These are phyloP conservation scores for Tenodera sinensis DNA, from an alignment of 2,888 invertebrate genomes.

Conservation along the genomic window DNA sequence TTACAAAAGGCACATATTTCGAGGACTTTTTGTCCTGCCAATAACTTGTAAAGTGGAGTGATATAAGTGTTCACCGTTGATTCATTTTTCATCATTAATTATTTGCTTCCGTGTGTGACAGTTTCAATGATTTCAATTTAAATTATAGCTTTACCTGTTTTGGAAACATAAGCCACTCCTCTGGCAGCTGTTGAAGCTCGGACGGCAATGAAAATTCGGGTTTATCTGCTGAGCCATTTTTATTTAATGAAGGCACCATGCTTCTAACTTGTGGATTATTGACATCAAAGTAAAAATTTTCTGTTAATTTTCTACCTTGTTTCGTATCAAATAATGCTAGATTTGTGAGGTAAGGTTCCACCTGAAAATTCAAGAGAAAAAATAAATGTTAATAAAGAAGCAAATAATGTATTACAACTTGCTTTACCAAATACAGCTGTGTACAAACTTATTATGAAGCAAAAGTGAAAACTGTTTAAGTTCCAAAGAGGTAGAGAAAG, in stretches of 20 bases:
- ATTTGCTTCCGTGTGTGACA: no score
- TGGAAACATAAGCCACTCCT: constrained; percentile 69
- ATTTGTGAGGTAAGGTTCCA: constrained; percentile 92
- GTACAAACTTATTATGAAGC: no score
- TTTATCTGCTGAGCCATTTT: constrained; percentile 22
- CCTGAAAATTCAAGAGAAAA: constrained; percentile 42
- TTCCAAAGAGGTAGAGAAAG: no score
- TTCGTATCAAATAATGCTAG: constrained; percentile 87
- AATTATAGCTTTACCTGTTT: constrained; percentile 50
- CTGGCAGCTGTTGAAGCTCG: constrained; percentile 43
- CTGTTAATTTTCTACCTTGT: constrained; percentile 82
- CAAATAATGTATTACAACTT: no score
- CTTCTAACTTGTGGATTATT: constrained; percentile 69
- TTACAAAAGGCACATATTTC: no score
- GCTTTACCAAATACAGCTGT: no score
- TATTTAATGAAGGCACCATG: constrained; percentile 46
- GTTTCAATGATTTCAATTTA: no score
- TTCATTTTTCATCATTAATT: no score
- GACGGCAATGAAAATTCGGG: constrained; percentile 19
- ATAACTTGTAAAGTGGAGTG: no score
- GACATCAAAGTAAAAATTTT: constrained; percentile 88
- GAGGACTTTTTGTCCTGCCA: no score
- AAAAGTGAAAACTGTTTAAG: no score
- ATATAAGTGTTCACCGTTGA: no score
- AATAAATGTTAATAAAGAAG: not conserved